A percentile compares a stretch with the other conserved stretches of the same genome.
Conservation (phyloP, 1,140 invertebrate species). For the Hycleus cichorii region DNA sequence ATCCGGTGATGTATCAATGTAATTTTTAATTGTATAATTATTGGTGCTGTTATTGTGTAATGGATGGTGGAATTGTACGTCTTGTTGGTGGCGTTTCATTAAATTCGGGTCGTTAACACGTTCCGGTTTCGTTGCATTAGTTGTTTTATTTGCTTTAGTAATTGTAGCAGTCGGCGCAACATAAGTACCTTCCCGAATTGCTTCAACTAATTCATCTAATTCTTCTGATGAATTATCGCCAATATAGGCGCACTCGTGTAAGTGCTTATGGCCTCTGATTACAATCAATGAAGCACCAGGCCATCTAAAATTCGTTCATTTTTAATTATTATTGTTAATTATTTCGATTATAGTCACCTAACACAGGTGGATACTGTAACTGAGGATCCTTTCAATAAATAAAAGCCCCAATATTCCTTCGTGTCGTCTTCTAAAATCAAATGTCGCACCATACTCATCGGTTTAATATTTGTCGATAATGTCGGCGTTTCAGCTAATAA, state of each 20-base stretch:
- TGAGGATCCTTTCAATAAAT: slow-evolving; percentile 63
- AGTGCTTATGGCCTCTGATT: slow-evolving; percentile 65
- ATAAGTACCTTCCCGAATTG: slow-evolving; percentile 34
- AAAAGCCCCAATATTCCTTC: slow-evolving; percentile 80
- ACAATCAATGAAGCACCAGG: slow-evolving; percentile 67
- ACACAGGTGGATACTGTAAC: slow-evolving; percentile 68
- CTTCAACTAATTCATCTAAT: slow-evolving; percentile 54
- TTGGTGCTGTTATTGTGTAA: slow-evolving; percentile 25
- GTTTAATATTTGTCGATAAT: slow-evolving; percentile 47
- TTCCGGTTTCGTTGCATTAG: slow-evolving; percentile 22
- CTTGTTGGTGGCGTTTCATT: slow-evolving; percentile 43
- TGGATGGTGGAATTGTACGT: slow-evolving; percentile 40
- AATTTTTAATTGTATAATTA: slow-evolving; percentile 25
- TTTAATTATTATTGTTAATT: no score
- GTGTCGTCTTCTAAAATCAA: slow-evolving; percentile 66
- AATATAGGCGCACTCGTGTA: slow-evolving; percentile 72
- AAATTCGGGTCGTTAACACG: slow-evolving; percentile 42
- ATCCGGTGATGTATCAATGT: slow-evolving; percentile 32
- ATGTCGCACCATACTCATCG: slow-evolving; percentile 59
- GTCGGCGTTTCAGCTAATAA: slow-evolving; percentile 54
- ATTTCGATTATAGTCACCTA: slow-evolving; percentile 43
- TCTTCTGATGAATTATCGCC: slow-evolving; percentile 70
- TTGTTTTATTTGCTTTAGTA: slow-evolving; percentile 9
- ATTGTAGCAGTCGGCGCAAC: background rate
- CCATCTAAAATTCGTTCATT: slow-evolving; percentile 47